phyloP scores from a whole-genome alignment of 2,888 invertebrate species.

The Philonicus albiceps region DNA sequence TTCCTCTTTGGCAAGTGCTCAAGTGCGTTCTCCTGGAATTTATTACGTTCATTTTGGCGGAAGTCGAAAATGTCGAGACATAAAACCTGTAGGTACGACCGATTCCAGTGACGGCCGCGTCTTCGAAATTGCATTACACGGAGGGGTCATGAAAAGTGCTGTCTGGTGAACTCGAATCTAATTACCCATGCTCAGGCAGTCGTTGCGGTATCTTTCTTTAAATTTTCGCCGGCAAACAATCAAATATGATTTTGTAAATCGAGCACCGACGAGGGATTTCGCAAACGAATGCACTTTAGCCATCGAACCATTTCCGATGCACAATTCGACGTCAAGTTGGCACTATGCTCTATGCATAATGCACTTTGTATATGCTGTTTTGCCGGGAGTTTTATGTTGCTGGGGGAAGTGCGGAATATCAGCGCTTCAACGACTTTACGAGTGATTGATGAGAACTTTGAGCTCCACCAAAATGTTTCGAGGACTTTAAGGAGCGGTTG shows the following conservation, averaged over 20 bases:
- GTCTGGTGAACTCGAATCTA: slow-evolving; percentile 9
- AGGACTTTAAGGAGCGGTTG: background rate
- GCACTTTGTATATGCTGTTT: background rate
- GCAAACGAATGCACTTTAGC: slow-evolving; percentile 18
- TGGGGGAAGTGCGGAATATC: slow-evolving; percentile 8
- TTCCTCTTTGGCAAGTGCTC: background rate
- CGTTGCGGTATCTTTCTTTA: slow-evolving; percentile 10
- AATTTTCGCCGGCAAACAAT: slow-evolving; percentile 10
- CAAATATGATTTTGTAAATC: slow-evolving; percentile 18
- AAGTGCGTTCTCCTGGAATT: background rate
- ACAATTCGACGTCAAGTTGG: background rate
- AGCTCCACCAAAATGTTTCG: background rate
- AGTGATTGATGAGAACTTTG: slow-evolving; percentile 19
- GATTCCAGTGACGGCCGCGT: background rate
- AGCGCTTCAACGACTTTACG: slow-evolving; percentile 11
- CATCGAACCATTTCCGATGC: slow-evolving; percentile 4
- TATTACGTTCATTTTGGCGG: background rate
- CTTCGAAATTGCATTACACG: background rate
- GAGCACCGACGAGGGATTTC: background rate
- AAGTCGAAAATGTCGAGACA: background rate
- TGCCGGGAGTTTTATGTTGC: background rate
- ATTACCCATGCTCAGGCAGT: background rate
- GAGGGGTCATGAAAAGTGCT: background rate
- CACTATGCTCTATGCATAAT: background rate
- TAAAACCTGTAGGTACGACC: background rate